Evolutionary conservation across 2,113 vertebrate genomes (phyloP), one percentile per base, ranked within the genome.

Genomic region (Phalacrocorax brasilianus): DNA sequence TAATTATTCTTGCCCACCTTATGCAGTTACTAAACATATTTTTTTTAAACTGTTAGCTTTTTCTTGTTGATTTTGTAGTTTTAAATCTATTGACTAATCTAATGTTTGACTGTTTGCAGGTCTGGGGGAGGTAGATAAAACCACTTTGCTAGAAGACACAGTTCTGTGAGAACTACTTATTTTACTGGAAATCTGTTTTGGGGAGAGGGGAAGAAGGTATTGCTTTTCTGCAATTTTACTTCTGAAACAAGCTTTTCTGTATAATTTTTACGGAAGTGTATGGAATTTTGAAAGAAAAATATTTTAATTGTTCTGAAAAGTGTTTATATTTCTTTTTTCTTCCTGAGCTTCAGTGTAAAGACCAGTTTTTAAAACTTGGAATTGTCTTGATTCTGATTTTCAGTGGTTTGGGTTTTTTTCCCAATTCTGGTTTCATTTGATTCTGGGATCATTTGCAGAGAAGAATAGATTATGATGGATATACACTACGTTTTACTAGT

Each of bases 311-410:
- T 13, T 71, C 42, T 61, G 17, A 21, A 5, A 73, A 62, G 2
- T 23, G 2, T 20, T 38, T 38, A 28, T 17, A 6, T 63, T 71
- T 7, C 42, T 17, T 21, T 52, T 20, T 49, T 17, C 14, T 5
- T 14, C 0, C 0, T 2, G 8, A 40, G 3, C 1, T 56, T 86
- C 28, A 49, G 1, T 67, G 11, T 38, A 6, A 30, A 80, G 14
- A 58, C 2, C 2, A 24, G 10, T n/a, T 72, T 59, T 88, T 26
- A 45, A 45, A 24, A 10, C 11, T 33, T 30, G 5, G 1, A 17
- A n/a, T 71, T 1, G 0, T 62, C 5, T 47, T 67, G 19, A 27
- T 40, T 72, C 17, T 72, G 49, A 19, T 14, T 30, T 75, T 59
- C 35, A 19, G 13, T 23, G 19, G 8, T 12, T 44, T 44, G 16